Conservation (phyloP, 2,113 vertebrate genomes). For the Hippocampus mohnikei region DNA sequence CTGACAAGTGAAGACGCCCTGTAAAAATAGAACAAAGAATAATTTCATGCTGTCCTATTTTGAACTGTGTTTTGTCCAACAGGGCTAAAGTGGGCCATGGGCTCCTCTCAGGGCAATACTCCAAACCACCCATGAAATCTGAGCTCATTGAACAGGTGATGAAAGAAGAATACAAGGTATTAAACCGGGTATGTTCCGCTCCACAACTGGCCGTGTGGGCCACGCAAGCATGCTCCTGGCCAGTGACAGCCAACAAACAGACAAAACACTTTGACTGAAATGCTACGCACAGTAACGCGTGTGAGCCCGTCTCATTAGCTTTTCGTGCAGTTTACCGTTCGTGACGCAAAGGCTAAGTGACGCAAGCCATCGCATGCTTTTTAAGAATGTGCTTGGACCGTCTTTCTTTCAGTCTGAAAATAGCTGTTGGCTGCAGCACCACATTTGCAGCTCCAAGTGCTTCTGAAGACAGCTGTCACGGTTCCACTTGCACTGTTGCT, state of each 20-base stretch:
- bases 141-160: constrained; percentile 99
- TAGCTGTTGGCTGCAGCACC: constrained; percentile 6
- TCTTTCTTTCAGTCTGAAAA: constrained; percentile 20
- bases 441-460: constrained; percentile 13
- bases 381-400: constrained; percentile 6
- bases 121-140: constrained; percentile 94
- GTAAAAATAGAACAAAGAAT: constrained; percentile 8
- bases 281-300: not conserved
- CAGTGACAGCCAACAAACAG: not conserved
- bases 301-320: not conserved
- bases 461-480: constrained; percentile 15
- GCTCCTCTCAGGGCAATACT: constrained; percentile 93
- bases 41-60: not conserved
- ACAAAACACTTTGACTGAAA: not conserved
- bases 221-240: constrained; percentile 38
- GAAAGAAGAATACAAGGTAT: constrained; percentile 98
- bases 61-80: constrained; percentile 35
- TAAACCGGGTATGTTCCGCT: constrained; percentile 71
- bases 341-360: not conserved
- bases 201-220: constrained; percentile 52
- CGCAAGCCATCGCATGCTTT: not conserved
- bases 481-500: not conserved
- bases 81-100: constrained; percentile 97
- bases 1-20: not conserved
- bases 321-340: not conserved